phyloP scores from a whole-genome alignment of 2,888 invertebrate species.

The Tubulanus polymorphus region DNA sequence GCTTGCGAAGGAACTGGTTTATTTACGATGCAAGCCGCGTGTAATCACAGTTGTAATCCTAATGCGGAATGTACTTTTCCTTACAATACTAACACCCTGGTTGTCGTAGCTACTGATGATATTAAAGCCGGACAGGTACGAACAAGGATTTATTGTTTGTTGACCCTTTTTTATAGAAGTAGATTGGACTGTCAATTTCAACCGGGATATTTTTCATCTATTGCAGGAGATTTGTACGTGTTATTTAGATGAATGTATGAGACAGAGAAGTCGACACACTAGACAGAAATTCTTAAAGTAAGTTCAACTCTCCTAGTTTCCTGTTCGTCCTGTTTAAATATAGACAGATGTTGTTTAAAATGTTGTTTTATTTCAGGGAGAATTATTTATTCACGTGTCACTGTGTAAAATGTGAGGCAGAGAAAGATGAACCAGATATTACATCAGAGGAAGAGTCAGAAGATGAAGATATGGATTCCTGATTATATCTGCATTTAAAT shows the following conservation, averaged over 20 bases:
- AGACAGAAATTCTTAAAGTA: slow-evolving; percentile 71
- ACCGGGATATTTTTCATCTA: too few relatives aligned
- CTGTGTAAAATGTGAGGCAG: slow-evolving; percentile 73
- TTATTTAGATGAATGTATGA: slow-evolving; percentile 81
- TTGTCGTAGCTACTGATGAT: slow-evolving; percentile 62
- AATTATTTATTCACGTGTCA: slow-evolving; percentile 62
- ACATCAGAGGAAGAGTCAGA: slow-evolving; percentile 72
- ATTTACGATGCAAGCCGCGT: slow-evolving; percentile 76
- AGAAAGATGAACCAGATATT: slow-evolving; percentile 72
- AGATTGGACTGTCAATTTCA: too few relatives aligned
- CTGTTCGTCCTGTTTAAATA: too few relatives aligned
- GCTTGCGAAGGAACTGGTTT: slow-evolving; percentile 91
- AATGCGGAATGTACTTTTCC: slow-evolving; percentile 84
- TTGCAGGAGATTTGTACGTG: slow-evolving; percentile 76
- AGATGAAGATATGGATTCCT: slow-evolving; percentile 47
- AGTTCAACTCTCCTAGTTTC: too few relatives aligned
- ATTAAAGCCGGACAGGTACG: slow-evolving; percentile 69
- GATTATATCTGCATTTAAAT: too few relatives aligned
- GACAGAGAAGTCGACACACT: slow-evolving; percentile 77
- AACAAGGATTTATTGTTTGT: background rate
- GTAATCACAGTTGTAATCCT: slow-evolving; percentile 86
- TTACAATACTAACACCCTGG: slow-evolving; percentile 67
- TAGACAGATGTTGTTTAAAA: background rate
- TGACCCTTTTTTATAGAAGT: too few relatives aligned
- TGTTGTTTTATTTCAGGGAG: slow-evolving; percentile 39